Evolutionary conservation across 2,113 vertebrate genomes (phyloP), one percentile per base, ranked within the genome.

Genomic region (Chroicocephalus ridibundus): DNA sequence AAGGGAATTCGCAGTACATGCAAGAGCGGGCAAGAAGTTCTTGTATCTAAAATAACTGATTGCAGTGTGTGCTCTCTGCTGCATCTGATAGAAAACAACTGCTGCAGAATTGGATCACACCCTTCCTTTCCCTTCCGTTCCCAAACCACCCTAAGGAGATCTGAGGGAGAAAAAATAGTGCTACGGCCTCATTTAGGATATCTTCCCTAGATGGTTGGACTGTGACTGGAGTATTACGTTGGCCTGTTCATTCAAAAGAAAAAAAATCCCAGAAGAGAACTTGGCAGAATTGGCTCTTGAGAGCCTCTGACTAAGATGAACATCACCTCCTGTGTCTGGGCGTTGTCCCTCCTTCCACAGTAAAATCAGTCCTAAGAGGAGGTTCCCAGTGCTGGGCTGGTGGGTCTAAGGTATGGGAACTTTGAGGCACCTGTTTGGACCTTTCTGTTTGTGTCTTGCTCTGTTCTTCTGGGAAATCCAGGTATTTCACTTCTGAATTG

Each of bases 21-120:
- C 82, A 94, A 66, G 90, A 96, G 69, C 42, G 86, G 85, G 93
- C 58, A 85, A 86, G 90, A 82, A 95, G 60, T 70, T 96, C 86
- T 88, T 93, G 61, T 90, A 79, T 93, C 70, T 95, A 71, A 96
- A 93, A 46, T 44, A 90, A 52, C 32, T 52, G 79, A 61, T 87
- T 77, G 69, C 51, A 64, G 40, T 60, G 54, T 88, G 55, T 55
- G 11, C 1, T 62, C 44, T 66, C 49, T 88, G 47, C 51, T 75
- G 79, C 62, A 77, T 49, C 32, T 71, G 60, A 55, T n/a, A 32
- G 66, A 24, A 76, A 17, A 57, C 1, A 2, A 21, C 22, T 80
- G 0, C 24, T 60, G 8, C 27, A 61, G 76, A 61, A 40, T 62
- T 26, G 6, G 49, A 80, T 79, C 31, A 49, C 13, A 8, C 27